A percentile compares a stretch with the other conserved stretches of the same genome.
Evolutionary conservation across 2,113 vertebrate species (phyloP).

Genomic region (Paracyprichromis sp.): DNA sequence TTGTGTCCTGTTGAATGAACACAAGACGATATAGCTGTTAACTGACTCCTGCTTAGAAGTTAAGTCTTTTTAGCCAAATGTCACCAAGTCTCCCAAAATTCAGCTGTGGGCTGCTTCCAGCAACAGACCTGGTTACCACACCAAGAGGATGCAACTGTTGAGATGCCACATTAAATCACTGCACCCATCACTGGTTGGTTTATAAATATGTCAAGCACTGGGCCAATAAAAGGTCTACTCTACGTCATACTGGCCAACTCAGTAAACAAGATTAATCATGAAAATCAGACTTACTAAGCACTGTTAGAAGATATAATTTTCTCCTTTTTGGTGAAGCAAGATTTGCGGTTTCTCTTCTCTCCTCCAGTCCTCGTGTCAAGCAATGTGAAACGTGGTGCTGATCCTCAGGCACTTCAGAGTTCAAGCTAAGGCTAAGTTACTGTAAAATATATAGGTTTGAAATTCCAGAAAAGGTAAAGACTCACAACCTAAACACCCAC

Average conservation of each 20-base stretch:
- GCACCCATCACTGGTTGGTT: not conserved
- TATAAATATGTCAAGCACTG: not conserved
- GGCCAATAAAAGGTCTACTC: not conserved
- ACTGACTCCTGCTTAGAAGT: not conserved
- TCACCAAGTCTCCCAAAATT: not conserved
- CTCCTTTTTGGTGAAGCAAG: not conserved
- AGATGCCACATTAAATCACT: not conserved
- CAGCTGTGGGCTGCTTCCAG: not conserved
- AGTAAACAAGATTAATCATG: not conserved
- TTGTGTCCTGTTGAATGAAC: not conserved
- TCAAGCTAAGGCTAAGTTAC: not conserved
- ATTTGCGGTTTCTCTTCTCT: not conserved
- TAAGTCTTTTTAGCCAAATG: not conserved
- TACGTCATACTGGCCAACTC: not conserved
- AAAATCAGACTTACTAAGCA: not conserved
- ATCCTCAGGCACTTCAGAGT: not conserved
- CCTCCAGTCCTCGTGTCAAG: not conserved
- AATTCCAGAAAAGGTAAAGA: not conserved
- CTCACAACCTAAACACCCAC: not conserved
- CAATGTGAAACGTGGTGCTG: not conserved
- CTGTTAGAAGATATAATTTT: not conserved
- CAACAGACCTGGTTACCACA: not conserved
- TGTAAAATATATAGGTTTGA: not conserved
- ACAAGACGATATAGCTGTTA: not conserved
- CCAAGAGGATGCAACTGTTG: not conserved